phyloP scores from a whole-genome alignment of 2,888 invertebrate genomes.

The Zygaena filipendulae region DNA sequence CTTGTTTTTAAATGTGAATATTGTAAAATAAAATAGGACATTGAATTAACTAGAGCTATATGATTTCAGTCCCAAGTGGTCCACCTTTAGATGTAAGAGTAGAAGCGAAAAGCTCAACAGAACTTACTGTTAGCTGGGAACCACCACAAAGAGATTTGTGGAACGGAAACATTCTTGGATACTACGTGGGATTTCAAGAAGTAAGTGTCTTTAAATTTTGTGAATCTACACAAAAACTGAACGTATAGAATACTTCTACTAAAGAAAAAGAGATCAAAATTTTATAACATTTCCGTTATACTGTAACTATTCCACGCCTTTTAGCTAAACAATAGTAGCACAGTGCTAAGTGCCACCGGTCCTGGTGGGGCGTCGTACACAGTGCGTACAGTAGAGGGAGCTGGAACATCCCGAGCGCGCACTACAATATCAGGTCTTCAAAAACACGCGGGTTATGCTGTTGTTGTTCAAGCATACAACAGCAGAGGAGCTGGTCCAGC shows the following conservation, averaged over 20 bases:
- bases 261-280: too few species aligned
- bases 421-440: constrained; percentile 75
- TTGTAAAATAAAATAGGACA: too few species aligned
- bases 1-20: too few species aligned
- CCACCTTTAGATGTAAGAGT: constrained; percentile 84
- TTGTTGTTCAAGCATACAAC: constrained; percentile 89
- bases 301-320: too few species aligned
- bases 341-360: constrained; percentile 50
- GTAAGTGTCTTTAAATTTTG: constrained; percentile 42
- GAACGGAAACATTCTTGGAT: constrained; percentile 89
- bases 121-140: constrained; percentile 87
- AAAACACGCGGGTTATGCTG: constrained; percentile 83
- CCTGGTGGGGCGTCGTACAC: constrained; percentile 71
- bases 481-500: constrained; percentile 88
- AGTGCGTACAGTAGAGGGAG: constrained; percentile 82
- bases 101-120: constrained; percentile 87
- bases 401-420: constrained; percentile 75
- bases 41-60: too few species aligned
- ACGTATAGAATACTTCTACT: too few species aligned
- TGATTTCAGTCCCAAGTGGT: constrained; percentile 76
- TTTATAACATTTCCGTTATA: too few species aligned
- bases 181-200: constrained; percentile 87
- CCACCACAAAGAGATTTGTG: constrained; percentile 86
- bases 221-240: too few species aligned
- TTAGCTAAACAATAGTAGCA: constrained; percentile 56